These are phyloP conservation scores for Dynastes hyllus DNA, from an alignment of 2,888 invertebrate genomes.

Conservation along the genomic window DNA sequence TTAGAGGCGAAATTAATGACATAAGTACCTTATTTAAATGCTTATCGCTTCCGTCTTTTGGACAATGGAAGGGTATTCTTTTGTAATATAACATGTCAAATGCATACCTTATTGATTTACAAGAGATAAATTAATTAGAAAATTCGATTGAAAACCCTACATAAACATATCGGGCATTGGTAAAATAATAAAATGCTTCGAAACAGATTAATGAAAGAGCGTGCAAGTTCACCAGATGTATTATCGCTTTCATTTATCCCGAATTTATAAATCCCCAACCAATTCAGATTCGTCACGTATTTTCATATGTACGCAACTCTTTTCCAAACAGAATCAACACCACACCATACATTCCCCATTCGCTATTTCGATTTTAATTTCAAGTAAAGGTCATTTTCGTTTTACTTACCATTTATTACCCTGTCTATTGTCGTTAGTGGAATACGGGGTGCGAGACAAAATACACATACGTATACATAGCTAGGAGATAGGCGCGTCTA, in stretches of 20 bases:
- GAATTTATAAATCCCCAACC: slow-evolving; percentile 2
- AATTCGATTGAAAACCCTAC: no score
- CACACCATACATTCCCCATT: no score
- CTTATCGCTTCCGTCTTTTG: not conserved
- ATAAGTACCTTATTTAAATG: not conserved
- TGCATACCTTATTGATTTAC: not conserved
- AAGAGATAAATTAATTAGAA: not conserved
- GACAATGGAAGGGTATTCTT: not conserved
- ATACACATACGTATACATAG: no score
- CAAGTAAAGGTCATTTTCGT: not conserved
- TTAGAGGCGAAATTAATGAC: slow-evolving; percentile 8
- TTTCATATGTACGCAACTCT: no score
- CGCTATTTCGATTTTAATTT: slow-evolving; percentile 3
- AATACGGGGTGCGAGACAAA: no score
- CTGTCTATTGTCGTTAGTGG: no score
- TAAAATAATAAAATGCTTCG: not conserved
- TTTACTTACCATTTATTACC: slow-evolving; percentile 3
- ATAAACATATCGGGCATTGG: not conserved
- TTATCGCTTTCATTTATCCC: not conserved
- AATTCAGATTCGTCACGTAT: not conserved
- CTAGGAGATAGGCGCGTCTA: no score
- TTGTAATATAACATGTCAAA: not conserved
- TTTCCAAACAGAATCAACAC: no score
- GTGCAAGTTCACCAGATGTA: not conserved
- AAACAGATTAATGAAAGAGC: not conserved